Conservation (phyloP, 2,797 vertebrate species). For the Poeciliopsis gracilis region DNA sequence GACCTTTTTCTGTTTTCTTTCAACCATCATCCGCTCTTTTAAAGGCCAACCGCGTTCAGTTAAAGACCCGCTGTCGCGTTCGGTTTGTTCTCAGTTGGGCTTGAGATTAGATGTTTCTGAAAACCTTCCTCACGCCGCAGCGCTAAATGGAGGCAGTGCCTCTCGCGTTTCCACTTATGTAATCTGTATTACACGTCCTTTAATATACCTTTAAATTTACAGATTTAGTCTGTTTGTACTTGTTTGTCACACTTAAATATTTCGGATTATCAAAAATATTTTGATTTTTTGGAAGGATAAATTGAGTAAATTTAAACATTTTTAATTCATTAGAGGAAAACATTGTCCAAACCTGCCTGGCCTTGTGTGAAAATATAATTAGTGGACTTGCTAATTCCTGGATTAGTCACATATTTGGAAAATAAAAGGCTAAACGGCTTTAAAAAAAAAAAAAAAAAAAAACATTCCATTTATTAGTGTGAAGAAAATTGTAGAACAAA, state of each 20-base stretch:
- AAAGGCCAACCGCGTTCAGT: slow-evolving; percentile 29
- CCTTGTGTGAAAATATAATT: not conserved
- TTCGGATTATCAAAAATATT: not conserved
- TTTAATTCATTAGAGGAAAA: not conserved
- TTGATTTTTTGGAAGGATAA: not conserved
- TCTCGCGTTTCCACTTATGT: not conserved
- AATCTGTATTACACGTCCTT: not conserved
- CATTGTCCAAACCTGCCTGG: not conserved
- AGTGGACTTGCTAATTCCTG: not conserved
- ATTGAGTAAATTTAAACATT: not conserved
- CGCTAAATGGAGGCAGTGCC: not conserved
- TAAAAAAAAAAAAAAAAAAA: too few relatives aligned
- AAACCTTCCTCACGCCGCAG: not conserved
- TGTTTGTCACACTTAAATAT: not conserved
- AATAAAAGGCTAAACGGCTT: not conserved
- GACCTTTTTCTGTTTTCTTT: slow-evolving; percentile 32
- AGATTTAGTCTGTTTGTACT: not conserved
- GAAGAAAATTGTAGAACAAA: not conserved
- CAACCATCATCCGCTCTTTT: slow-evolving; percentile 31
- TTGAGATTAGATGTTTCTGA: slow-evolving; percentile 11
- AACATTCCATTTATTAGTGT: not conserved
- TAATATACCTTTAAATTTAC: not conserved
- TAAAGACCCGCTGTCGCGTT: slow-evolving; percentile 4
- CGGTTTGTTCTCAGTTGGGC: slow-evolving; percentile 6
- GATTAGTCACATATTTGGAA: not conserved